These are phyloP conservation scores for Acleris sparsana DNA, from an alignment of 2,888 invertebrate species.

Conservation along the genomic window DNA sequence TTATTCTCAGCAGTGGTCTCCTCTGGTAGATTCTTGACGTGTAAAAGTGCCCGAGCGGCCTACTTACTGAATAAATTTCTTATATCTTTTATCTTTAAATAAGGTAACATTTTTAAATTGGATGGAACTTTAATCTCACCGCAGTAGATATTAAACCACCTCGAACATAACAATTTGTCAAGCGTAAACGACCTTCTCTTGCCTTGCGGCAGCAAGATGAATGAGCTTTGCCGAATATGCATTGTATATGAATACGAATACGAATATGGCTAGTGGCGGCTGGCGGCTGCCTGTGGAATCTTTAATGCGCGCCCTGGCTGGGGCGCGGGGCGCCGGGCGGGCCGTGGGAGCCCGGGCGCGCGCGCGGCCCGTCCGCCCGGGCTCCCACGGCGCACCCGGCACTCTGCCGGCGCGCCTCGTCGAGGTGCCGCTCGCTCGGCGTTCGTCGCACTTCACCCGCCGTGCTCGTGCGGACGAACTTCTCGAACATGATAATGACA, in stretches of 20 bases:
- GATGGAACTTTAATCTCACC: background rate
- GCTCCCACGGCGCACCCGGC: slow-evolving; percentile 21
- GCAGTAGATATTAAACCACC: background rate
- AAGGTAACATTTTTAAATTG: background rate
- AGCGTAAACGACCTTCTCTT: slow-evolving; percentile 14
- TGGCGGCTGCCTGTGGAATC: slow-evolving; percentile 42
- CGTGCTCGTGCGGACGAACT: slow-evolving; percentile 41
- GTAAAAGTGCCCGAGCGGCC: no score
- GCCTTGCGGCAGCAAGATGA: slow-evolving; percentile 28
- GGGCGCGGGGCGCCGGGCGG: slow-evolving; percentile 21
- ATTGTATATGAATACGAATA: no score
- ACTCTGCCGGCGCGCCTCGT: slow-evolving; percentile 44
- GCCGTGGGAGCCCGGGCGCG: slow-evolving; percentile 33
- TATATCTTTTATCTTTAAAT: no score
- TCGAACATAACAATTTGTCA: slow-evolving; percentile 9
- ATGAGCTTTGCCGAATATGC: slow-evolving; percentile 33
- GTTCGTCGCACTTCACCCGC: background rate
- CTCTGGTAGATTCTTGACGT: no score
- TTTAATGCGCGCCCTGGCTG: slow-evolving; percentile 39
- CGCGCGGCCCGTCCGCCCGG: slow-evolving; percentile 25
- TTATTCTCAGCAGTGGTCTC: no score
- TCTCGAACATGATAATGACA: slow-evolving; percentile 23
- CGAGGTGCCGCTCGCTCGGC: slow-evolving; percentile 24
- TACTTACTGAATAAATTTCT: no score
- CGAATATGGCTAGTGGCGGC: slow-evolving; percentile 16